Conservation (phyloP, 2,113 vertebrate species). For the Sialia sialis region DNA sequence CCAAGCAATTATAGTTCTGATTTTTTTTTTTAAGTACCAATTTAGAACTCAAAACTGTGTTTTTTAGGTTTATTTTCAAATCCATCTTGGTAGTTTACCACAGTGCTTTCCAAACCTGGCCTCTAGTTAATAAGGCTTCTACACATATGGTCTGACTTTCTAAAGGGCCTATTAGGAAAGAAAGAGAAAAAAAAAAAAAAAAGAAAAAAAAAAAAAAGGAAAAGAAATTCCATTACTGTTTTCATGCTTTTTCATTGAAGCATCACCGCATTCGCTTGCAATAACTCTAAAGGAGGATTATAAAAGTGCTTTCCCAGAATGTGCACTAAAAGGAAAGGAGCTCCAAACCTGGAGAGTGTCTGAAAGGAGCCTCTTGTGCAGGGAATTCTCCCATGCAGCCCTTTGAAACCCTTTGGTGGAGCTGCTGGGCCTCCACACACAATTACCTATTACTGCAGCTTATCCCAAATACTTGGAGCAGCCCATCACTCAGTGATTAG, state of each 20-base stretch:
- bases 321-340: conserved; percentile 19
- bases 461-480: neutral
- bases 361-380: conserved; percentile 51
- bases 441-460: conserved; percentile 24
- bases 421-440: conserved; percentile 35
- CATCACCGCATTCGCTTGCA: neutral
- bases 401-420: conserved; percentile 1
- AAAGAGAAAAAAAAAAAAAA: neutral
- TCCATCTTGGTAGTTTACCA: conserved; percentile 17
- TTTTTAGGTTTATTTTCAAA: conserved; percentile 22
- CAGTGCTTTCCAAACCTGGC: neutral
- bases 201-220: conserved; percentile 17
- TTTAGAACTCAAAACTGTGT: neutral
- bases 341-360: conserved; percentile 28
- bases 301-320: conserved; percentile 30
- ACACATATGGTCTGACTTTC: conserved; percentile 46
- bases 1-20: neutral
- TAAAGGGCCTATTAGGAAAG: conserved; percentile 28
- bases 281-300: conserved; percentile 44
- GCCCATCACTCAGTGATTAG: neutral
- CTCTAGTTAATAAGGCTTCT: conserved; percentile 27
- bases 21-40: neutral
- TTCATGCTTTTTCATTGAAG: conserved; percentile 48
- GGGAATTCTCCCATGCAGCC: conserved; percentile 22
- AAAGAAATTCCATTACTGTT: conserved; percentile 51